phyloP scores from a whole-genome alignment of 2,797 vertebrate species.

The Pangasius macronema region DNA sequence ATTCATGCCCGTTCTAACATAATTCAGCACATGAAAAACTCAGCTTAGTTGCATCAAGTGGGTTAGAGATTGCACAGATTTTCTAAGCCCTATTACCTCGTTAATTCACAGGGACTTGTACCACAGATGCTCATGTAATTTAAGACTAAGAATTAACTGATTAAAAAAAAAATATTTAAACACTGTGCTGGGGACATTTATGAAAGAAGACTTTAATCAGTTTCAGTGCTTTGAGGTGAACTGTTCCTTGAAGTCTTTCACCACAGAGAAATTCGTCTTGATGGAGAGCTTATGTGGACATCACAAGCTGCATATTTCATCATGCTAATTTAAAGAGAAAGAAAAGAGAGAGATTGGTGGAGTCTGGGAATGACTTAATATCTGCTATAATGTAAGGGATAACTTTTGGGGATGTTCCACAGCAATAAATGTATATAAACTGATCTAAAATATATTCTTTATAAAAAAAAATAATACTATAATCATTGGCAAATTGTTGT shows the following conservation, averaged over 20 bases:
- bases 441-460: background rate
- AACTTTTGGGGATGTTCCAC: background rate
- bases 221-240: background rate
- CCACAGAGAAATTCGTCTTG: background rate
- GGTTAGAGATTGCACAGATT: background rate
- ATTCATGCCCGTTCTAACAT: background rate
- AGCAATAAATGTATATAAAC: background rate
- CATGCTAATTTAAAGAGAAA: background rate
- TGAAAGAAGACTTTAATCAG: background rate
- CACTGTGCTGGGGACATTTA: background rate
- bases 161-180: background rate
- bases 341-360: background rate
- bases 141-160: background rate
- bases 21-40: background rate
- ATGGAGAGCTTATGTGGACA: background rate
- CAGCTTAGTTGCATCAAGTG: background rate
- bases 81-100: background rate
- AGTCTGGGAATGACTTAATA: background rate
- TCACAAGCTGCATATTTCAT: background rate
- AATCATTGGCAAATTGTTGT: background rate
- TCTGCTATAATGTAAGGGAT: background rate
- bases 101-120: background rate
- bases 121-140: background rate
- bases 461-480: background rate
- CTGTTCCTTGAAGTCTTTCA: background rate